phyloP scores from a whole-genome alignment of 2,113 vertebrate species.

The Pelvicachromis taeniatus region DNA sequence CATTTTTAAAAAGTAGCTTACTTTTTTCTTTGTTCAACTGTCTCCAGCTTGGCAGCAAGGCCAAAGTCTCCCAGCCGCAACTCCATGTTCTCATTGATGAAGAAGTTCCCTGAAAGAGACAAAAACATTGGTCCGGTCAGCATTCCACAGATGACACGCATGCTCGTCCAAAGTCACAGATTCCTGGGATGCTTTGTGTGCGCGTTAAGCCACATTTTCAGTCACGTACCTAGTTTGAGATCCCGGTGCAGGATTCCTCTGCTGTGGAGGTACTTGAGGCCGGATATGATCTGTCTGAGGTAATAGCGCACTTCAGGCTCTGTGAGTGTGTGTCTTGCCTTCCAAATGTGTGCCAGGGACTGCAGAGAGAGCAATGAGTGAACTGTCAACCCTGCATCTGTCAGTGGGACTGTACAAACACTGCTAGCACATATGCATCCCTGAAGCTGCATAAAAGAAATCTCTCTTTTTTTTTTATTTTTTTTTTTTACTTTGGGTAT shows the following conservation, averaged over 20 bases:
- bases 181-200: conserved; percentile 43
- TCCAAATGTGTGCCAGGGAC: conserved; percentile 98
- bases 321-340: conserved; percentile 90
- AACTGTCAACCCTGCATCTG: background rate
- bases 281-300: conserved; percentile 92
- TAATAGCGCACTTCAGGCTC: conserved; percentile 98
- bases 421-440: background rate
- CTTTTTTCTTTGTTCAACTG: conserved; percentile 91
- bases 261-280: conserved; percentile 94
- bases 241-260: conserved; percentile 92
- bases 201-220: background rate
- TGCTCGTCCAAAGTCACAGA: conserved; percentile 16
- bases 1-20: conserved; percentile 45
- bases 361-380: conserved; percentile 52
- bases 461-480: fast-evolving
- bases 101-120: conserved; percentile 87
- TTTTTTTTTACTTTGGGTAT: background rate
- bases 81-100: conserved; percentile 99
- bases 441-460: background rate
- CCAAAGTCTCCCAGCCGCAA: conserved; percentile 95
- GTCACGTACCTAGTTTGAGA: conserved; percentile 87
- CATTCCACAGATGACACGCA: conserved; percentile 27
- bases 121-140: conserved; percentile 34
- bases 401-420: background rate
- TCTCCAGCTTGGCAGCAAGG: conserved; percentile 86